A percentile compares a stretch with the other conserved stretches of the same genome.
These are phyloP conservation scores for Pseudococcus longispinus DNA, from an alignment of 2,888 invertebrate species.

Conservation along the genomic window DNA sequence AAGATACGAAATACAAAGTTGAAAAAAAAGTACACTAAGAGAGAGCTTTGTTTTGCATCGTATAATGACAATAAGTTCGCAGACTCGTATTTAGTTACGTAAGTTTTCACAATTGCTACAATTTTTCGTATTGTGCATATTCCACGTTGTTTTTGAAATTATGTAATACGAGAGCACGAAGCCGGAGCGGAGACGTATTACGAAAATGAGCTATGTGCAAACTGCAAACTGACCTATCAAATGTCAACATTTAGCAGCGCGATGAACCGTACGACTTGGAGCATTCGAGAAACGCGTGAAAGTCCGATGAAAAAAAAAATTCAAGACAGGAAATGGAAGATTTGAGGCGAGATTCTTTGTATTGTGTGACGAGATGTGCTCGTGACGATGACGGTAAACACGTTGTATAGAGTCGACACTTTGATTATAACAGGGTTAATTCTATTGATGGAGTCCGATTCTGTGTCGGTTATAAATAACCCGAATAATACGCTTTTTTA, in stretches of 20 bases:
- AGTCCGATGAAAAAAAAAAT: neutral
- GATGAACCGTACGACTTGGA: neutral
- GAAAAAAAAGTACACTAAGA: neutral
- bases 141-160: neutral
- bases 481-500: constrained; percentile 21
- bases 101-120: neutral
- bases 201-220: neutral
- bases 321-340: neutral
- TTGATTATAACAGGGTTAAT: neutral
- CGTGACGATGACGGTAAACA: neutral
- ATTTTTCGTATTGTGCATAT: neutral
- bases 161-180: neutral
- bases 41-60: neutral
- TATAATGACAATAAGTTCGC: constrained; percentile 16
- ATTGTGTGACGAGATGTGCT: neutral
- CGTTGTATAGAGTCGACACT: neutral
- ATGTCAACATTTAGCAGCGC: neutral
- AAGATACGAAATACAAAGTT: neutral
- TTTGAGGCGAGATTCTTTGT: constrained; percentile 16
- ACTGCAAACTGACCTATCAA: neutral
- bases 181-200: neutral
- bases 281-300: neutral
- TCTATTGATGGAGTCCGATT: constrained; percentile 16
- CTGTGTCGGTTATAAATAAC: constrained; percentile 14
- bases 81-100: neutral